phyloP scores from a whole-genome alignment of 2,888 invertebrate species.

The Caenorhabditis zanzibari region DNA sequence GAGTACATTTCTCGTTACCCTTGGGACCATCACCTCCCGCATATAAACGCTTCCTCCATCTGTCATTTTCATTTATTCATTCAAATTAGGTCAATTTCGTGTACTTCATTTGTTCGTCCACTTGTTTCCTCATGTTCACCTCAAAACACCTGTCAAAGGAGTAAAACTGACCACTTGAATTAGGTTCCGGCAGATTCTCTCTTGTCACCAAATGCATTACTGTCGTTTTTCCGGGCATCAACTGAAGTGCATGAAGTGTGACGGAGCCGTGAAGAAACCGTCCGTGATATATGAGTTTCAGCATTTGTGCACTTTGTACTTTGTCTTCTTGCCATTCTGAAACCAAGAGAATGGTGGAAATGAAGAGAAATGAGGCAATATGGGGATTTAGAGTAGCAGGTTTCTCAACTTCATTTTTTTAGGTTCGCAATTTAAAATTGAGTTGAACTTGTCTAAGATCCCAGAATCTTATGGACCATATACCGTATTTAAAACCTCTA shows the following conservation, averaged over 20 bases:
- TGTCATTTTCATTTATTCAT: conserved; percentile 30
- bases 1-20: neutral
- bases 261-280: conserved; percentile 86
- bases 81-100: conserved; percentile 48
- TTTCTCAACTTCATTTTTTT: neutral
- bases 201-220: conserved; percentile 99
- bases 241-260: conserved; percentile 89
- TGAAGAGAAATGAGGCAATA: too few species aligned
- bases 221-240: conserved; percentile 97
- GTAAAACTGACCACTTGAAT: conserved; percentile 84
- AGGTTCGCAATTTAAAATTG: too few species aligned
- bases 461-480: too few species aligned
- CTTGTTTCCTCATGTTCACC: conserved; percentile 7
- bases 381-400: too few species aligned
- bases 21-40: neutral
- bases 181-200: conserved; percentile 99
- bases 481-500: too few species aligned
- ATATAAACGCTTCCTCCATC: conserved; percentile 21
- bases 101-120: neutral
- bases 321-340: conserved; percentile 97
- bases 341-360: conserved; percentile 66
- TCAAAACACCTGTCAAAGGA: conserved; percentile 32
- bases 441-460: too few species aligned
- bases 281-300: conserved; percentile 99
- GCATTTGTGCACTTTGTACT: conserved; percentile 92